These are phyloP conservation scores for Mythimna lalbum DNA, from an alignment of 2,888 invertebrate species.

Conservation along the genomic window DNA sequence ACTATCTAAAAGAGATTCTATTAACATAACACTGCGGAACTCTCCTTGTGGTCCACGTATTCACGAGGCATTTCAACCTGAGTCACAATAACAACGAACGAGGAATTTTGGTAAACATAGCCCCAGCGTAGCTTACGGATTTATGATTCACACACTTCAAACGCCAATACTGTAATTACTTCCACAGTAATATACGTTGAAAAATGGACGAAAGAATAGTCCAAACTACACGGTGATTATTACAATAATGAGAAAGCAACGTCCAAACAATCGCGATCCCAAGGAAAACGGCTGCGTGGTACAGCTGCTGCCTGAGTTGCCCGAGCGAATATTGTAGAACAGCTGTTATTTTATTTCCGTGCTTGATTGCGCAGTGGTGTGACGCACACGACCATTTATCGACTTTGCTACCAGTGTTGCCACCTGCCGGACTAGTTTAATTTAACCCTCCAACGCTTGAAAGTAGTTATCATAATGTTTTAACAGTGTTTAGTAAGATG, in stretches of 20 bases:
- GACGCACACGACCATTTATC: constrained; percentile 85
- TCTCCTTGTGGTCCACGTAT: constrained; percentile 85
- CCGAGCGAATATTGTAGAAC: constrained; percentile 89
- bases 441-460: neutral
- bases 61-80: constrained; percentile 87
- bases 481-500: constrained; percentile 24
- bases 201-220: constrained; percentile 76
- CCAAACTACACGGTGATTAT: constrained; percentile 79
- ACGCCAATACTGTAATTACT: constrained; percentile 80
- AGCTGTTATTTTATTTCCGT: constrained; percentile 90
- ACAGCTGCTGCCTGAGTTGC: constrained; percentile 88
- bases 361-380: constrained; percentile 87
- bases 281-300: constrained; percentile 87
- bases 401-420: constrained; percentile 72
- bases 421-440: constrained; percentile 46
- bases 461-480: constrained; percentile 14
- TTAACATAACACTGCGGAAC: constrained; percentile 87
- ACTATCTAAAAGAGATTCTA: constrained; percentile 86
- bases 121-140: constrained; percentile 80
- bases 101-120: constrained; percentile 88
- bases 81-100: constrained; percentile 87
- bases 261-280: constrained; percentile 86
- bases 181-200: constrained; percentile 79
- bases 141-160: constrained; percentile 85
- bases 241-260: constrained; percentile 85